phyloP scores from a whole-genome alignment of 2,797 vertebrate genomes.

The Pantherophis alleghaniensis region DNA sequence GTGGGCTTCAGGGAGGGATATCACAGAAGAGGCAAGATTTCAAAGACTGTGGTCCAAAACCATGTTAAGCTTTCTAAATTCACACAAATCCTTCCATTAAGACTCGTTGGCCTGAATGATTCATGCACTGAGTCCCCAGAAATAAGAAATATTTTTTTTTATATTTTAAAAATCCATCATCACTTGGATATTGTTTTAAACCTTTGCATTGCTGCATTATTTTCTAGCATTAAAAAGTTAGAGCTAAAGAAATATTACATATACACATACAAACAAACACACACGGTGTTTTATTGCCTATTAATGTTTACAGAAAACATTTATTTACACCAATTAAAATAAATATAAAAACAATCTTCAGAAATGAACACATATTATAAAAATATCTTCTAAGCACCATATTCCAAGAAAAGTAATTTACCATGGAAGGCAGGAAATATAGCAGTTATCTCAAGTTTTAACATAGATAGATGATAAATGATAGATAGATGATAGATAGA shows the following conservation, averaged over 20 bases:
- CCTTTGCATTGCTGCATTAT: not conserved
- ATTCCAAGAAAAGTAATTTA: not conserved
- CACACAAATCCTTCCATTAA: not conserved
- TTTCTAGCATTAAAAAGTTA: not conserved
- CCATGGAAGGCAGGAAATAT: not conserved
- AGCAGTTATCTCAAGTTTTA: not conserved
- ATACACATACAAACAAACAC: not conserved
- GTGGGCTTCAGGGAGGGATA: not conserved
- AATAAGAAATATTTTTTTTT: not conserved
- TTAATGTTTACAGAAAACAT: not conserved
- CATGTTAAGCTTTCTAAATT: not conserved
- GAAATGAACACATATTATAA: not conserved
- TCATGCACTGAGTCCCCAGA: not conserved
- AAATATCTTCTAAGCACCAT: not conserved
- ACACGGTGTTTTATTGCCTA: not conserved
- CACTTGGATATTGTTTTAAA: not conserved
- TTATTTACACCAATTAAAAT: not conserved
- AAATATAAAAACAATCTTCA: not conserved
- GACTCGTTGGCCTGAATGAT: not conserved
- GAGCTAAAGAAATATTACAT: not conserved
- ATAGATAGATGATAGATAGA: not conserved
- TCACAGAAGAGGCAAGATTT: not conserved
- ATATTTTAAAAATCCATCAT: not conserved
- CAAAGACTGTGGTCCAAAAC: not conserved
- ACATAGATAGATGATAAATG: not conserved